Evolutionary conservation across 1,140 invertebrate genomes (phyloP), one percentile per base, ranked within the genome.

Genomic region (Sogatella furcifera): DNA sequence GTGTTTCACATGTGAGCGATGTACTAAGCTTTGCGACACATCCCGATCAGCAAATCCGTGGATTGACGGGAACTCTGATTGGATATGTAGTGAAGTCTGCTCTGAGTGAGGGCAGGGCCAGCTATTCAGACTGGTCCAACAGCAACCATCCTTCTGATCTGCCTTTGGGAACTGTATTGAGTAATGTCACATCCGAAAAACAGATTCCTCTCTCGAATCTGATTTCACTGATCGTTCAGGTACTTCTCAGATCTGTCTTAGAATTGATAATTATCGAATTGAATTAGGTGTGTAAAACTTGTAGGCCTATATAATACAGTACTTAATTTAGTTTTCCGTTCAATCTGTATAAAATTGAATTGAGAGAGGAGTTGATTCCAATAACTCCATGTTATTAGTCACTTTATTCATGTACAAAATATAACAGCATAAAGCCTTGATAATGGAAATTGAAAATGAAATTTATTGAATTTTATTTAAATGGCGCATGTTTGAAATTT

Each of bases 1-100:
- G 68, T 19, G 68, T 70, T 38, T 69, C 65, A 31, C 67, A 69
- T 21, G 59, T 70, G 21, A 67, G 60, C 55, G 67, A 62, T 64
- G 55, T 64, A n/a, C 11, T 53, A 22, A 56, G 61, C 22, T 87
- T 85, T 70, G 78, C 56, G 21, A 31, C 60, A 15, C 64, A 68
- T 52, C 71, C 77, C 42, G 91, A 95, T 75, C 92, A 90, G 0
- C 89, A 94, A 69, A 77, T 95, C 19, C 78, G 89, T 65, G 90
- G 90, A 8, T 78, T 85, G 60, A 76, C 84, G 6, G 80, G 85
- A 49, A 73, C 83, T 15, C 70, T 88, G 55, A 74, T 88, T 57
- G 85, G 84, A 3, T 80, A 78, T 64, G 83, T 89, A 67, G 71
- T 93, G 28, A 76, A 79, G 46, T 72, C 84, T 1, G 77, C 81